phyloP scores from a whole-genome alignment of 92 coral and sea anemone genomes.

The Bergia puertoricense region DNA sequence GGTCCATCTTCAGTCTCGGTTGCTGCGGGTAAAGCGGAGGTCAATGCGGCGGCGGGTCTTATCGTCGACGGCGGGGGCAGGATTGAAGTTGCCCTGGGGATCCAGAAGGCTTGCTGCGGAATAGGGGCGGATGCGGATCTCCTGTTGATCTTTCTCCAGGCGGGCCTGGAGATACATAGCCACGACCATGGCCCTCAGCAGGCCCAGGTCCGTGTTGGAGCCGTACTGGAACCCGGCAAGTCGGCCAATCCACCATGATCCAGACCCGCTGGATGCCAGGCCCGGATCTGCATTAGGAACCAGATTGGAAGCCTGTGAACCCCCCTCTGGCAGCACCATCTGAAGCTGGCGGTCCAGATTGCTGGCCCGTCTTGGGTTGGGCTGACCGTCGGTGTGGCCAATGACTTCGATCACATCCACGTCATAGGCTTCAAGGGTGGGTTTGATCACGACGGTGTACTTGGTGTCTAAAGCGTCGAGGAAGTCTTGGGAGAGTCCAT shows the following conservation, averaged over 20 bases:
- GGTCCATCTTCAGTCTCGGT: conserved; percentile 15
- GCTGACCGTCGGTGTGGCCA: conserved; percentile 17
- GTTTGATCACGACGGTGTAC: conserved; percentile 8
- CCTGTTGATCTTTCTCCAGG: conserved; percentile 15
- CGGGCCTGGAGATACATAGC: conserved; percentile 16
- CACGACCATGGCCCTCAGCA: conserved; percentile 17
- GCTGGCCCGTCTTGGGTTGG: conserved; percentile 17
- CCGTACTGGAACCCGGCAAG: conserved; percentile 17
- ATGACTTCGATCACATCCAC: conserved; percentile 14
- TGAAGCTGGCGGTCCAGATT: conserved; percentile 15
- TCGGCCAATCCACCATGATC: conserved; percentile 15
- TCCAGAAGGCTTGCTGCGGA: conserved; percentile 16
- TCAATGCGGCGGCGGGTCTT: conserved; percentile 17
- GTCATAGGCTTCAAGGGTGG: conserved; percentile 15
- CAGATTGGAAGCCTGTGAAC: conserved; percentile 15
- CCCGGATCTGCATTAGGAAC: conserved; percentile 15
- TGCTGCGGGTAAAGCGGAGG: conserved; percentile 17
- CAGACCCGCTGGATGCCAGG: conserved; percentile 17
- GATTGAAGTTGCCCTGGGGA: conserved; percentile 15
- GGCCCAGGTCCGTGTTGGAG: conserved; percentile 17
- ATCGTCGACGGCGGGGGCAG: conserved; percentile 18
- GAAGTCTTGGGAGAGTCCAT: too few species aligned
- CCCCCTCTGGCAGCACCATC: conserved; percentile 17
- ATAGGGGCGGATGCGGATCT: conserved; percentile 16
- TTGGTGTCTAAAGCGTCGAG: too few species aligned